These are phyloP conservation scores for Torymus aiolomorphi DNA, from an alignment of 2,888 invertebrate genomes.

Conservation along the genomic window DNA sequence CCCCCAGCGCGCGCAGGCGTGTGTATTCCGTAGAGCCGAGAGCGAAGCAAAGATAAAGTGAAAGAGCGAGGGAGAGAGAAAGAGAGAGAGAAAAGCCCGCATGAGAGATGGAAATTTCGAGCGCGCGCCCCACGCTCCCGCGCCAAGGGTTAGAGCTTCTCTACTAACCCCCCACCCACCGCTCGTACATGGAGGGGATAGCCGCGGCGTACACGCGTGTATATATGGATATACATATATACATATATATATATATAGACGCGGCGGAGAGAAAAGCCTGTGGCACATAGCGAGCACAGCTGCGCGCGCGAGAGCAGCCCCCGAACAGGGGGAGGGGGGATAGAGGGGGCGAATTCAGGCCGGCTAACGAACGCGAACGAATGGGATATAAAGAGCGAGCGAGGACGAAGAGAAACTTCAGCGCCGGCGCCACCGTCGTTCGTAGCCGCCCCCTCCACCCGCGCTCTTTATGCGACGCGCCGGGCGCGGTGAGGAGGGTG, in stretches of 20 bases:
- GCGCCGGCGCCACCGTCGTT: constrained; percentile 63
- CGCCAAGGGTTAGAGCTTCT: constrained; percentile 48
- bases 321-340: not conserved
- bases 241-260: no score
- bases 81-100: constrained; percentile 24
- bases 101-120: constrained; percentile 53
- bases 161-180: constrained; percentile 14
- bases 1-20: constrained; percentile 28
- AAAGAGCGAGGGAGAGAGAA: constrained; percentile 45
- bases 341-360: constrained; percentile 16
- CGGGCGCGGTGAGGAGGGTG: no score
- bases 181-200: not conserved
- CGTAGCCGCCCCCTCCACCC: constrained; percentile 30
- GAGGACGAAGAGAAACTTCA: constrained; percentile 72
- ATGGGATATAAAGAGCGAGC: constrained; percentile 73
- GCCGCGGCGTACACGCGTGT: no score
- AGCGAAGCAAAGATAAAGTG: constrained; percentile 22
- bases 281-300: not conserved
- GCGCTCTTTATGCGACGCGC: not conserved
- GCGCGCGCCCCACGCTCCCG: constrained; percentile 45
- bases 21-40: constrained; percentile 32
- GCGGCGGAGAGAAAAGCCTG: constrained; percentile 14
- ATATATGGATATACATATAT: no score
- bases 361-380: constrained; percentile 67
- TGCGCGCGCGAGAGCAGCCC: constrained; percentile 6